Conservation (phyloP, 92 coral and sea anemone species). For the Zoanthus sansibaricus region DNA sequence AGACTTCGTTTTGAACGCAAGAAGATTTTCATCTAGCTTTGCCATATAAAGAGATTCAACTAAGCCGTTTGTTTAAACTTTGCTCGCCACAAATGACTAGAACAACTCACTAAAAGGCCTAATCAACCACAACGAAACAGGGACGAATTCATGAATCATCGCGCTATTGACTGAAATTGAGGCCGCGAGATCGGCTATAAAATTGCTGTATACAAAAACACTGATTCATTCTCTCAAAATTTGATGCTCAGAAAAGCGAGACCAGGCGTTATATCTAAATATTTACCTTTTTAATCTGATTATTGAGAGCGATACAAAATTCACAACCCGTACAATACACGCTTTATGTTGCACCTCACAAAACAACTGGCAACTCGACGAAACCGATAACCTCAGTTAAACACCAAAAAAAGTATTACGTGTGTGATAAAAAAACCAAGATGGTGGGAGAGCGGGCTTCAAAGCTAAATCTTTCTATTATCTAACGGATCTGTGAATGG, state of each 20-base stretch:
- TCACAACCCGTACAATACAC: slow-evolving; percentile 21
- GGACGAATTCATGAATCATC: slow-evolving; percentile 24
- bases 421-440: neutral
- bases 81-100: neutral
- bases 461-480: neutral
- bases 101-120: slow-evolving; percentile 2
- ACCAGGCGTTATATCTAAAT: slow-evolving; percentile 24
- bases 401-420: neutral
- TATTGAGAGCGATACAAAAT: slow-evolving; percentile 45
- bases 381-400: neutral
- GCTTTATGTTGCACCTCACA: slow-evolving; percentile 1
- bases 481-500: slow-evolving; percentile 41
- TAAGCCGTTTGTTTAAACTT: neutral
- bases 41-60: slow-evolving; percentile 35
- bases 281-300: slow-evolving; percentile 44
- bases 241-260: neutral
- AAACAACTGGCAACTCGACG: neutral
- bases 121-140: neutral
- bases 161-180: neutral
- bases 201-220: neutral
- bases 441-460: neutral
- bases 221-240: neutral
- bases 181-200: neutral
- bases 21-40: slow-evolving; percentile 14
- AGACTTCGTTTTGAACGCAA: slow-evolving; percentile 11